phyloP scores from a whole-genome alignment of 2,113 vertebrate species.

The Buteo buteo region DNA sequence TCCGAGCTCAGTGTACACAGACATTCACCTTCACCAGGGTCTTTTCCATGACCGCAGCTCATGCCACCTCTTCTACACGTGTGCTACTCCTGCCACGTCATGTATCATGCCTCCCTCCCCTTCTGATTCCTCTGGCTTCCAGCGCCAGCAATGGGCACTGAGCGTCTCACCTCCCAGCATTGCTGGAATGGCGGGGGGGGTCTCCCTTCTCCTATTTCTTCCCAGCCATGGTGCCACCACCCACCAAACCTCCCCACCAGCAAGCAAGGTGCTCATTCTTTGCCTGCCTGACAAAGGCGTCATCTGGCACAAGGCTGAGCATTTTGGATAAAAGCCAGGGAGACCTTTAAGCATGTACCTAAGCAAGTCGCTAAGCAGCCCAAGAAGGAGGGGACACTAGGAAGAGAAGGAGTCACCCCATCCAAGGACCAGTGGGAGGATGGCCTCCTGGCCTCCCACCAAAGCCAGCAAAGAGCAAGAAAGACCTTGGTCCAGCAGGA shows the following conservation, averaged over 20 bases:
- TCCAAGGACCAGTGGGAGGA: not conserved
- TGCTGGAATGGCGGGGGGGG: not conserved
- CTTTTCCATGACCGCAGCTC: not conserved
- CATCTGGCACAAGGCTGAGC: not conserved
- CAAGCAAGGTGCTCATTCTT: not conserved
- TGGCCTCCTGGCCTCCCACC: not conserved
- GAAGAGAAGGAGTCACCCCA: not conserved
- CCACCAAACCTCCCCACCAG: not conserved
- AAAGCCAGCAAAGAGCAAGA: not conserved
- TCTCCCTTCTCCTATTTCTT: not conserved
- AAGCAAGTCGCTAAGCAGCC: not conserved
- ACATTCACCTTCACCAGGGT: not conserved
- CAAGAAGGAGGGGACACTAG: not conserved
- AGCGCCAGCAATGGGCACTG: accelerated
- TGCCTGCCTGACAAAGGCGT: not conserved
- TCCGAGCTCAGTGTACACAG: not conserved
- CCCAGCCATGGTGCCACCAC: not conserved
- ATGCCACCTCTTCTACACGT: accelerated
- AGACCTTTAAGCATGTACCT: not conserved
- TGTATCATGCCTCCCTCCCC: accelerated
- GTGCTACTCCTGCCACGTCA: not conserved
- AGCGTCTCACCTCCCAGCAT: not conserved
- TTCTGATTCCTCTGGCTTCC: not conserved
- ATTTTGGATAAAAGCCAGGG: not conserved
- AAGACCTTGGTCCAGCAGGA: not conserved